Evolutionary conservation across 2,888 invertebrate genomes (phyloP), one percentile per base, ranked within the genome.

Genomic region (Lottia gigantea): DNA sequence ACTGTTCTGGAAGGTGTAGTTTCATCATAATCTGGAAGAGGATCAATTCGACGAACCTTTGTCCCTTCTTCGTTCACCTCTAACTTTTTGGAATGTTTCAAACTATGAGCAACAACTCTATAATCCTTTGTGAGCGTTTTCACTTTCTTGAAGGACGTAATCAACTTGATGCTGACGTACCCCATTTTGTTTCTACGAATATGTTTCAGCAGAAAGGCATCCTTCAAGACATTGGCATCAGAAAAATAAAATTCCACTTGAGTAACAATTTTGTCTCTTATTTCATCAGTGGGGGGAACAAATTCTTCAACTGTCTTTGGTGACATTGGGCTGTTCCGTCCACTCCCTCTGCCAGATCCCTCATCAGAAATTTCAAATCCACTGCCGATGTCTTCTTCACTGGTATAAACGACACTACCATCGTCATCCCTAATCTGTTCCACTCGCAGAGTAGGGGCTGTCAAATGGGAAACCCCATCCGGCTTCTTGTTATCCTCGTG

Each of bases 111-210:
- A 14, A 97, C 96, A 26, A 95, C 94, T 76, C 95, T 92, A 95
- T 96, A 97, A 87, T 97, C 97, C 86, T 95, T 95, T 16, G 96
- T 95, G 71, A 97, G 90, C 84, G 96, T 95, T 84, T 97, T 97
- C 62, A 98, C 96, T 75, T 96, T 92, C 86, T 97, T 96, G 88
- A 98, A 97, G 85, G 96, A 96, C 16, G 97, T 95, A 78, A 98
- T 95, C 71, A 98, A 91, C 88, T 97, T 98, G 68, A 98, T 90
- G 68, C 95, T 96, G 19, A 98, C 97, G 89, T 94, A 97, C 25
- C 97, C 97, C 89, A 96, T 96, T 89, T 96, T 97, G 89, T 97
- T 97, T 68, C 97, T 92, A 71, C 95, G 93, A 26, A 97, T 96
- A 87, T 97, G 97, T 88, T 98, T 98, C 76, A 97, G 90, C 64